phyloP scores from a whole-genome alignment of 2,797 vertebrate species.

The Moxostoma hubbsi region DNA sequence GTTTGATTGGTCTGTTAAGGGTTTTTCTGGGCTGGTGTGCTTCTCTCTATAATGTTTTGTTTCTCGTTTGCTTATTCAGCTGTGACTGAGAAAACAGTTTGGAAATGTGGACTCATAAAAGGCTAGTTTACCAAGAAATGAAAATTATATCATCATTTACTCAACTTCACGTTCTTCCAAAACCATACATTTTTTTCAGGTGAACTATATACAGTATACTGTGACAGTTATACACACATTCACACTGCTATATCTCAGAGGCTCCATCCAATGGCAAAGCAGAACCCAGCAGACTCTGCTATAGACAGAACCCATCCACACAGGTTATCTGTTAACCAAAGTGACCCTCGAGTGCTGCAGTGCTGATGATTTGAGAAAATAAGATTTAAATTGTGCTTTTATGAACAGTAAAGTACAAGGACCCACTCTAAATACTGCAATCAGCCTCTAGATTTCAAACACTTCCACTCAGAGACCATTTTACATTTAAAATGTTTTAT shows the following conservation, averaged over 20 bases:
- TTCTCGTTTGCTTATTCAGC: conserved; percentile 30
- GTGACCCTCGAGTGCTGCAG: conserved; percentile 19
- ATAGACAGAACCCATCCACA: conserved; percentile 16
- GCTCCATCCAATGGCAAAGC: background rate
- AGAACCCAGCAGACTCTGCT: background rate
- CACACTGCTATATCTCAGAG: background rate
- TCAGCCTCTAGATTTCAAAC: conserved; percentile 28
- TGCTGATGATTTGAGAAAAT: conserved; percentile 14
- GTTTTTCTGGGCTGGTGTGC: background rate
- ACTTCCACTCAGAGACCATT: conserved; percentile 32
- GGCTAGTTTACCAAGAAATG: too few relatives aligned
- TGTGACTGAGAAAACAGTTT: conserved; percentile 6
- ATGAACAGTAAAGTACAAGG: conserved; percentile 23
- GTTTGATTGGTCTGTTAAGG: conserved; percentile 40
- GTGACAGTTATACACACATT: background rate
- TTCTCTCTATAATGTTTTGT: conserved; percentile 19
- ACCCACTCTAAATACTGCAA: conserved; percentile 19
- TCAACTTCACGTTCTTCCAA: too few relatives aligned
- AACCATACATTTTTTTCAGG: too few relatives aligned
- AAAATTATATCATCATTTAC: too few relatives aligned
- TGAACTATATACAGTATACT: background rate
- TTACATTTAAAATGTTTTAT: conserved; percentile 36
- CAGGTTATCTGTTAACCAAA: conserved; percentile 12
- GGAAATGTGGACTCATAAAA: background rate
- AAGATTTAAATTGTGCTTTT: conserved; percentile 18